Percentiles rank a stretch among this genome's conserved stretches.
phyloP scores from a whole-genome alignment of 2,113 vertebrate genomes.

The Triplophysa dalaica region DNA sequence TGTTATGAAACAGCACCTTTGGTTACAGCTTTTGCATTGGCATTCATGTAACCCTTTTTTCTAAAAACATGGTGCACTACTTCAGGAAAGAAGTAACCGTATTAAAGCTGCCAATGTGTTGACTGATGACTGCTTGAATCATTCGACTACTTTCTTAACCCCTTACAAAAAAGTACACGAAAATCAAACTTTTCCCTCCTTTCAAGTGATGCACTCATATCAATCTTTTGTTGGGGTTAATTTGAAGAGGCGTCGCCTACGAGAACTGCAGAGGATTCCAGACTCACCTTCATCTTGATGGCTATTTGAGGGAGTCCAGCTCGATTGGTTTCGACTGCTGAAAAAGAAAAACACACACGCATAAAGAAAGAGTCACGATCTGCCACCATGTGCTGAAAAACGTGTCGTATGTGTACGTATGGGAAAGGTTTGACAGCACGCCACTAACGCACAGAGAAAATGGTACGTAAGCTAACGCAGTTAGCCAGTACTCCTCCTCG shows the following conservation, averaged over 20 bases:
- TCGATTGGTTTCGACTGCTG: slow-evolving; percentile 74
- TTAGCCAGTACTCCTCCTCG: slow-evolving; percentile 61
- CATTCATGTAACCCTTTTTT: too few species aligned
- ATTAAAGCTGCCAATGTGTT: too few species aligned
- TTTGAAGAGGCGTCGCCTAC: slow-evolving; percentile 70
- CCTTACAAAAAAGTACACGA: background rate
- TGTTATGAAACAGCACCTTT: too few species aligned
- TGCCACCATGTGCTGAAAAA: slow-evolving; percentile 14
- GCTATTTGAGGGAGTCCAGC: slow-evolving; percentile 92
- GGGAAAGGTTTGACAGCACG: slow-evolving; percentile 6
- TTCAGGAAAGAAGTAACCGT: too few species aligned
- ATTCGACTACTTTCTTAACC: too few species aligned
- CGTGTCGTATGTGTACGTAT: background rate
- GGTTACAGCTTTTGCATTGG: too few species aligned
- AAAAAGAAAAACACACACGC: slow-evolving; percentile 59
- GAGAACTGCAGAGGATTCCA: slow-evolving; percentile 52
- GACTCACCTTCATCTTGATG: slow-evolving; percentile 93
- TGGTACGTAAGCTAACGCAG: slow-evolving; percentile 60
- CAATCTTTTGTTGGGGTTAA: slow-evolving; percentile 2
- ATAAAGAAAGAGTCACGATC: slow-evolving; percentile 33
- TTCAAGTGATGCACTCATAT: background rate
- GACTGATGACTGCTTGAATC: too few species aligned
- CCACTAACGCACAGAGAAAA: slow-evolving; percentile 34
- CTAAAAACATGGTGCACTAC: too few species aligned
- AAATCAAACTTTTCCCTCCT: background rate